phyloP scores from a whole-genome alignment of 2,888 invertebrate genomes.

The Drepana falcataria region DNA sequence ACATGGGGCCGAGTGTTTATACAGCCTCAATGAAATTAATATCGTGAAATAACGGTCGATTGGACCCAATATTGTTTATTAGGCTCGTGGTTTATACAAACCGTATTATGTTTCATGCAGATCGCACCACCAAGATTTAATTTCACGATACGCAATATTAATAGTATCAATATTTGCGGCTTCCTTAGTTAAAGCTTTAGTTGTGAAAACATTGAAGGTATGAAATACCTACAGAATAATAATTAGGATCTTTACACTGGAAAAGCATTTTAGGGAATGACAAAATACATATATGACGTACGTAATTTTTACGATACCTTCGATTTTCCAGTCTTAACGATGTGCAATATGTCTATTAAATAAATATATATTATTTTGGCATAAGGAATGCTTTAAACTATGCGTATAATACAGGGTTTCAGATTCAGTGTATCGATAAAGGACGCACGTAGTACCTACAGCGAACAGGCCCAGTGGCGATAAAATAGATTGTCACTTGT shows the following conservation, averaged over 20 bases:
- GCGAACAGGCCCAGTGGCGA: neutral
- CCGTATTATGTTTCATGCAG: slow-evolving; percentile 49
- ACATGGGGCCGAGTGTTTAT: neutral
- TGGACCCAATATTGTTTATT: slow-evolving; percentile 52
- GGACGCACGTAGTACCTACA: neutral
- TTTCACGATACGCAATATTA: slow-evolving; percentile 39
- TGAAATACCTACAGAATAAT: neutral
- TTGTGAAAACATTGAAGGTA: neutral
- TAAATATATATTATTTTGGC: too few relatives aligned
- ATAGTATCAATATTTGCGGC: slow-evolving; percentile 30
- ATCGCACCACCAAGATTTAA: slow-evolving; percentile 36
- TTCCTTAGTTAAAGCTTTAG: neutral
- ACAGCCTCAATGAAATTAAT: slow-evolving; percentile 41
- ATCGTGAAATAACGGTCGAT: slow-evolving; percentile 44
- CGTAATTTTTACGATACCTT: too few relatives aligned
- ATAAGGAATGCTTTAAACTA: too few relatives aligned
- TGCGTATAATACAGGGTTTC: neutral
- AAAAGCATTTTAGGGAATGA: too few relatives aligned
- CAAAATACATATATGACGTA: too few relatives aligned
- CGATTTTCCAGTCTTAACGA: too few relatives aligned
- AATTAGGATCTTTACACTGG: too few relatives aligned
- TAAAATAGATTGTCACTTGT: slow-evolving; percentile 2
- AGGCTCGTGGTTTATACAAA: slow-evolving; percentile 42
- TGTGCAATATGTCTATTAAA: too few relatives aligned
- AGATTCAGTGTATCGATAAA: neutral